Evolutionary conservation across 2,888 invertebrate genomes (phyloP).

Genomic region (Xestia c-nigrum): DNA sequence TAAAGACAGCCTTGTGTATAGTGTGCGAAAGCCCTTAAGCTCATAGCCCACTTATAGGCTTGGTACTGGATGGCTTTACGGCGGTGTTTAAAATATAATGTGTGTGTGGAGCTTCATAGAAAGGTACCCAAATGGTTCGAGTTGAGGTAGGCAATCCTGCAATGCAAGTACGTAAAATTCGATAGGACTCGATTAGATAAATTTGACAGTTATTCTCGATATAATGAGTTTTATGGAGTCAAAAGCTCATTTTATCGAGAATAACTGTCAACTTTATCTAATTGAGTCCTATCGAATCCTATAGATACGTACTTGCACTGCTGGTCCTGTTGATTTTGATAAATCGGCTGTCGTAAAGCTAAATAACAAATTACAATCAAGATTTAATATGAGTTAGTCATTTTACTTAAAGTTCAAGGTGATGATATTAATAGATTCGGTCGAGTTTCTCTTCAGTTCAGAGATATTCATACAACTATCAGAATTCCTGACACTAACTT

Average conservation of each 20-base stretch:
- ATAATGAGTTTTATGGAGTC: no score
- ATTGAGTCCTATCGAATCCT: no score
- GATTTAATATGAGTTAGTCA: background rate
- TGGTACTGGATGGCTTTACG: background rate
- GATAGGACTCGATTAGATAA: no score
- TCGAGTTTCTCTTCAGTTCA: background rate
- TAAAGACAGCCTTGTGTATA: no score
- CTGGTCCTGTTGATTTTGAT: background rate
- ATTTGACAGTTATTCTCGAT: no score
- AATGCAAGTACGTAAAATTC: no score
- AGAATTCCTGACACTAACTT: slow-evolving; percentile 31
- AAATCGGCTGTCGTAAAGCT: background rate
- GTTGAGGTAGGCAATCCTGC: background rate
- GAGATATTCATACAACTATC: slow-evolving; percentile 16
- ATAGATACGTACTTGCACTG: no score
- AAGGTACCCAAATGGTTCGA: background rate
- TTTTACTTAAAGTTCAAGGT: slow-evolving; percentile 12
- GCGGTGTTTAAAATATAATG: background rate
- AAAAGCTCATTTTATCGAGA: no score
- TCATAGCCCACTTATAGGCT: background rate
- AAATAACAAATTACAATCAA: slow-evolving; percentile 19
- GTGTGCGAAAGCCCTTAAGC: background rate
- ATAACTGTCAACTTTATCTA: no score
- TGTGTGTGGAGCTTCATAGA: background rate
- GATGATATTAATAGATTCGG: background rate